Percentiles rank a stretch among this genome's conserved stretches.
Evolutionary conservation across 2,888 invertebrate genomes (phyloP).

Genomic region (Tanaodytes sp.): DNA sequence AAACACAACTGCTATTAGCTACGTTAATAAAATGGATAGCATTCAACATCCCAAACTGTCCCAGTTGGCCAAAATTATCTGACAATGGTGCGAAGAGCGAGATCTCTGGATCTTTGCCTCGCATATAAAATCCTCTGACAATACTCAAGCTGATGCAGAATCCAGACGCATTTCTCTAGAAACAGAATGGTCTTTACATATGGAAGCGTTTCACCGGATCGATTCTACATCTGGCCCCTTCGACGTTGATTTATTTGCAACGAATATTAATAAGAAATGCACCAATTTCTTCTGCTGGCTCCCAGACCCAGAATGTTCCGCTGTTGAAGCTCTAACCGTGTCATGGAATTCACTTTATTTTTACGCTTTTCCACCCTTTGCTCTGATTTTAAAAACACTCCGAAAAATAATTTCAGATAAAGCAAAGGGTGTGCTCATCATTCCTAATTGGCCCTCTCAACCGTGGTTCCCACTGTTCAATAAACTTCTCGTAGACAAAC

Average conservation of each 20-base stretch:
- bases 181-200: neutral
- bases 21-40: constrained; percentile 35
- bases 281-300: constrained; percentile 43
- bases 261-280: constrained; percentile 48
- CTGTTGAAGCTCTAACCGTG: neutral
- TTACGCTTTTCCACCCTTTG: too few species aligned
- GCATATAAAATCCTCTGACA: constrained; percentile 21
- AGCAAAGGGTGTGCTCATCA: too few species aligned
- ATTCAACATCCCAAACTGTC: neutral
- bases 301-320: constrained; percentile 24
- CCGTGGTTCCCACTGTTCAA: too few species aligned
- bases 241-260: constrained; percentile 51
- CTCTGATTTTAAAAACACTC: too few species aligned
- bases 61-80: constrained; percentile 12
- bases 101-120: constrained; percentile 24
- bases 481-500: too few species aligned
- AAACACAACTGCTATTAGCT: constrained; percentile 26
- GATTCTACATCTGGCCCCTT: constrained; percentile 18
- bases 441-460: too few species aligned
- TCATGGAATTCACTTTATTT: too few species aligned
- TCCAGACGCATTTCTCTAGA: neutral
- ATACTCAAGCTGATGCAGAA: neutral
- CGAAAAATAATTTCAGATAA: too few species aligned
- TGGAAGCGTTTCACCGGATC: neutral
- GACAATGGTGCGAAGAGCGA: constrained; percentile 25